A percentile compares a stretch with the other conserved stretches of the same genome.
phyloP scores from a whole-genome alignment of 1,140 invertebrate species.

The Sitophilus oryzae region DNA sequence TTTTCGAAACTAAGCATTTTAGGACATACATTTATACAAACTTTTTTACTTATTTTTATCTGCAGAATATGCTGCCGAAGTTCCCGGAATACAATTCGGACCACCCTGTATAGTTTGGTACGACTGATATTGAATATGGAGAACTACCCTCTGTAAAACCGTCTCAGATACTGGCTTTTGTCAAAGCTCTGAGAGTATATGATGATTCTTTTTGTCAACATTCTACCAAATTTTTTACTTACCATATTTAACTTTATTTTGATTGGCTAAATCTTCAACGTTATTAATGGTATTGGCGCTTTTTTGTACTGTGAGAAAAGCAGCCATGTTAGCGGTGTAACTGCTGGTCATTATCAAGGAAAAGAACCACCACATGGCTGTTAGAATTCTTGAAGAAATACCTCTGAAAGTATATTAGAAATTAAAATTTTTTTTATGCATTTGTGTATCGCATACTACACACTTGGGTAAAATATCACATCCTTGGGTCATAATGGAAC shows the following conservation, averaged over 20 bases:
- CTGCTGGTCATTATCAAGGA: conserved; percentile 92
- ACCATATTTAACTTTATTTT: conserved; percentile 84
- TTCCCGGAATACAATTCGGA: no score
- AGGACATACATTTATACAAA: no score
- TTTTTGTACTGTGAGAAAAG: conserved; percentile 83
- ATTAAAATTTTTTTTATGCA: not conserved
- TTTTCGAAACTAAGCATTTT: no score
- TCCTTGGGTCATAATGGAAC: conserved; percentile 75
- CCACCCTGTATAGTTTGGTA: no score
- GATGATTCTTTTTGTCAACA: not conserved
- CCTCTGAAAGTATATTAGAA: conserved; percentile 47
- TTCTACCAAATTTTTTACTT: not conserved
- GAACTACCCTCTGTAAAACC: no score
- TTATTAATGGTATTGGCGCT: conserved; percentile 79
- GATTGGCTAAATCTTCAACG: conserved; percentile 83
- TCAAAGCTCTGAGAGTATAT: not conserved
- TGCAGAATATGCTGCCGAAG: no score
- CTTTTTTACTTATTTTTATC: no score
- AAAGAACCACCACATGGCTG: conserved; percentile 95
- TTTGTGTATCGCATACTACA: no score
- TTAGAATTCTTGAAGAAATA: conserved; percentile 68
- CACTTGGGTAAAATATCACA: conserved; percentile 76
- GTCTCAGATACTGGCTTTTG: no score
- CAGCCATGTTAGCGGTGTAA: conserved; percentile 94
- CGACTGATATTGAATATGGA: no score